Base-by-base conservation (phyloP, 2,113 vertebrate genomes). In the Anser brachyrhynchus region DNA sequence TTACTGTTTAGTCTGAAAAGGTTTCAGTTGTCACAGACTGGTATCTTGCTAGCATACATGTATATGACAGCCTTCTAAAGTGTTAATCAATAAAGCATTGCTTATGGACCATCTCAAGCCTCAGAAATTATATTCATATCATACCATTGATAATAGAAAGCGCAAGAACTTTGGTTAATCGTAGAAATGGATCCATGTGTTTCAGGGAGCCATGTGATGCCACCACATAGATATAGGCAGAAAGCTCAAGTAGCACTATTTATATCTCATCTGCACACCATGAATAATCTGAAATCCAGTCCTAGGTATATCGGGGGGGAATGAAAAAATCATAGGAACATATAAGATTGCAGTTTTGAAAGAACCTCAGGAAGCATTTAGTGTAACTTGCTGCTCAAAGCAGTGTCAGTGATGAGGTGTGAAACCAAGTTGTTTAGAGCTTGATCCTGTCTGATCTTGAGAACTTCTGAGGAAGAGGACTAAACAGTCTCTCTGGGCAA, bases 31-130 rank as follows among this genome's bases (percentile, higher is more conserved):
- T 77, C 71, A 83, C 52, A 87, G 62, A 46, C 70, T 89, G 87
- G 46, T 59, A 80, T 72, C 25, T 64, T 88, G 41, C 33, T 59
- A 51, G 49, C 4, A 2, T 78, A 57, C 65, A 49, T n/a, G 31
- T 70, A 41, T 73, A 78, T 84, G 52, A 78, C 70, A 74, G 43
- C n/a, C 57, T 89, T 93, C 85, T 80, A 52, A 94, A 87, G 65
- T 41, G 31, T 39, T 61, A 54, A 6, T 94, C 61, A 90, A 95
- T 92, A 91, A 94, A 73, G 49, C 52, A 92, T 90, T 41, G 55
- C 31, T 83, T 77, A 64, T 4, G 18, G 54, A 78, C 89, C 26
- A 90, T 65, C 74, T 85, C 55, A 90, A 75, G 61, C n/a, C 46
- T 70, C n/a, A 13, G 59, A 54, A 95, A 85, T 41, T 54, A 39